Conservation (phyloP, 2,113 vertebrate genomes). For the Rhea americana region DNA sequence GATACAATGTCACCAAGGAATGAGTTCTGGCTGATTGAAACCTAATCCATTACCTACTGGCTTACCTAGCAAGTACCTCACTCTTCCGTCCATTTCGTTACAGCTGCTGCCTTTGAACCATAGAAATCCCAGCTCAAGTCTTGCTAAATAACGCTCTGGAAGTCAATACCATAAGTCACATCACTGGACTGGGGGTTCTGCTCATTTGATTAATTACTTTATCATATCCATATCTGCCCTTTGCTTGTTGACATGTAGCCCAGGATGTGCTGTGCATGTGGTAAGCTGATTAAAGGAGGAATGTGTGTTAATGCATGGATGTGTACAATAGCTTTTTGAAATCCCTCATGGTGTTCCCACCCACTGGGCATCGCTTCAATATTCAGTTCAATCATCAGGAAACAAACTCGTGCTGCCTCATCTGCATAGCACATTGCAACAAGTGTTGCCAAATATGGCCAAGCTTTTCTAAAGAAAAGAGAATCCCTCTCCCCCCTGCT, state of each 20-base stretch:
- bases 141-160: slow-evolving; percentile 29
- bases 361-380: slow-evolving; percentile 41
- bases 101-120: slow-evolving; percentile 8
- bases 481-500: slow-evolving; percentile 15
- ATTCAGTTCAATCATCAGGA: not conserved
- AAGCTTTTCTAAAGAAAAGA: slow-evolving; percentile 25
- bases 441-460: slow-evolving; percentile 4
- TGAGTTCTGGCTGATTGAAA: not conserved
- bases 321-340: not conserved
- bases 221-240: not conserved
- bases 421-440: not conserved
- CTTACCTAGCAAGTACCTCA: slow-evolving; percentile 32
- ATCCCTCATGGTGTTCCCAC: slow-evolving; percentile 42
- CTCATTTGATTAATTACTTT: slow-evolving; percentile 32
- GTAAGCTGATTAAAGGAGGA: not conserved
- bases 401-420: slow-evolving; percentile 39
- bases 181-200: not conserved
- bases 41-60: not conserved
- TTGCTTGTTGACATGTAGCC: not conserved
- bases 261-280: not conserved
- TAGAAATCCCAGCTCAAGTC: not conserved
- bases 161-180: not conserved
- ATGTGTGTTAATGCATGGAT: not conserved
- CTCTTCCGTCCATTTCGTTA: not conserved
- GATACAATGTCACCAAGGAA: not conserved